Percentiles rank a stretch among this genome's conserved stretches.
These are phyloP conservation scores for Polymixis lichenea DNA, from an alignment of 2,888 invertebrate species.

Conservation along the genomic window DNA sequence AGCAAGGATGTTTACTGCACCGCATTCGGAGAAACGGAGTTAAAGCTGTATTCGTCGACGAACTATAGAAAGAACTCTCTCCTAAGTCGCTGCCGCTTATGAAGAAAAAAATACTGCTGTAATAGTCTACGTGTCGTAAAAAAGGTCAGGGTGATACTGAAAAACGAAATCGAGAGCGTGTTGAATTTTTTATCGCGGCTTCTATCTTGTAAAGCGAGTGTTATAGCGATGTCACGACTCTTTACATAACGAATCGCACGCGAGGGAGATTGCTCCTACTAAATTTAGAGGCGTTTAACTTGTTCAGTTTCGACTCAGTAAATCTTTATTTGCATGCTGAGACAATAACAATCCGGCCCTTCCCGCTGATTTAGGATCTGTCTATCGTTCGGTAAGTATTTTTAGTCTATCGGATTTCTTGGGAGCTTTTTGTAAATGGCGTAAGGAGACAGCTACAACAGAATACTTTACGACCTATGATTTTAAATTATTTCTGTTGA, in stretches of 20 bases:
- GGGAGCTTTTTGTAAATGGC: conserved; percentile 3
- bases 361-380: conserved; percentile 63
- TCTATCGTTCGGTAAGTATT: conserved; percentile 60
- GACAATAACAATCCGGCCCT: conserved; percentile 70
- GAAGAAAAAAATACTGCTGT: conserved; percentile 75
- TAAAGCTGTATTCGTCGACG: conserved; percentile 70
- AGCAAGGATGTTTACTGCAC: conserved; percentile 70
- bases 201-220: conserved; percentile 79
- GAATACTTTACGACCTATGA: neutral
- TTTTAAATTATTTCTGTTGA: neutral
- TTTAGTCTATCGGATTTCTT: conserved; percentile 49
- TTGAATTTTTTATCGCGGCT: conserved; percentile 83
- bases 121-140: conserved; percentile 77
- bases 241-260: conserved; percentile 79
- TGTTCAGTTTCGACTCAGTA: conserved; percentile 77
- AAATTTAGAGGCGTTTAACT: conserved; percentile 83
- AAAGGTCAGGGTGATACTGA: conserved; percentile 77
- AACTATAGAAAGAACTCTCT: conserved; percentile 53
- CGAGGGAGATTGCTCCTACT: conserved; percentile 76
- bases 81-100: conserved; percentile 64
- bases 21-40: conserved; percentile 69
- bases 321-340: conserved; percentile 81
- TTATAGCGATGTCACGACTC: conserved; percentile 75
- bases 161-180: conserved; percentile 81
- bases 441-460: neutral